Base-by-base conservation (phyloP, 2,888 invertebrate genomes). In the Rosalia funebris region DNA sequence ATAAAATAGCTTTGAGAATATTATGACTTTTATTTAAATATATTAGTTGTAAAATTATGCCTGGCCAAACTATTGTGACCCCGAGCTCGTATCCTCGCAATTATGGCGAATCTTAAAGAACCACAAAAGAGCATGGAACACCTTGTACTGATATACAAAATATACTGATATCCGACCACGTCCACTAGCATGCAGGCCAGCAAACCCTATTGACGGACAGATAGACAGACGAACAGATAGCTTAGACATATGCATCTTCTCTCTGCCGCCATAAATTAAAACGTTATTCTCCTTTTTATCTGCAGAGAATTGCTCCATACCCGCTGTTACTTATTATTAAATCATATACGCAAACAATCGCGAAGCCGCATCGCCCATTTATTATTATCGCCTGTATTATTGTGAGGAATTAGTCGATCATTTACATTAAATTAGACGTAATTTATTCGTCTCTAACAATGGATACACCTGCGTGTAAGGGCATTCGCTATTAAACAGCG, bases 261-360 rank as follows among this genome's bases (percentile, higher is more conserved):
- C 68, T 63, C 68, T 68, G 70, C 60, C 65, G 56, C 71, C 69
- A 71, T 71, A 69, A 71, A 72, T 70, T 71, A 61, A 65, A 71
- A 25, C 25, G 25, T 25, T 25, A 25, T 25, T 7, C 25, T 25
- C 25, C 25, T 7, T 3, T 5, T 5, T 25, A 3, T 25, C 25
- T 7, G 4, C 25, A 5, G 25, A 7, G 7, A 7, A 25, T 25
- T 25, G 4, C 25, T 25, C 25, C 7, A 7, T 7, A 7, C 25
- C 25, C 25, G 25, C 25, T 25, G 25, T 5, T 25, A 5, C 25
- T 25, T 25, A 25, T 25, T 25, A 25, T 25, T 25, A 7, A 25
- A 25, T 25, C 25, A 7, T 7, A 7, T 25, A 25, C 25, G 25
- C 25, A 25, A 25, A 25, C 25, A 25, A 25, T 25, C 25, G 25